These are phyloP conservation scores for Ashinkailepas kermadecensis DNA, from an alignment of 2,888 invertebrate genomes.

Conservation along the genomic window DNA sequence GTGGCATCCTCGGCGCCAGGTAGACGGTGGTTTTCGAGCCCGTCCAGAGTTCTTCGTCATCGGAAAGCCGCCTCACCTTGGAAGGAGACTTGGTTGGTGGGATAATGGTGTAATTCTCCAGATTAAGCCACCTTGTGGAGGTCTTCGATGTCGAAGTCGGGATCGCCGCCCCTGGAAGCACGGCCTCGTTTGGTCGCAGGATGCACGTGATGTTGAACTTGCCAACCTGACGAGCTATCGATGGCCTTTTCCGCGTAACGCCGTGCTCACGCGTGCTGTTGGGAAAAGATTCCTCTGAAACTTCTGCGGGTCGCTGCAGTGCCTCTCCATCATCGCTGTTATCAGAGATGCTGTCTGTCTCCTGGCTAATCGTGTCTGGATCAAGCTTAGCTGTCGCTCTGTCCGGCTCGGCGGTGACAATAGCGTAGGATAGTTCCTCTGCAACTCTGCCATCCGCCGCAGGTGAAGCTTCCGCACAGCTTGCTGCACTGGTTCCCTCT, in stretches of 20 bases:
- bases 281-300: neutral
- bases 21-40: neutral
- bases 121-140: neutral
- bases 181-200: neutral
- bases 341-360: too few relatives aligned
- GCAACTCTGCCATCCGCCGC: too few relatives aligned
- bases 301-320: too few relatives aligned
- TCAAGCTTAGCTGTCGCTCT: too few relatives aligned
- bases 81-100: neutral
- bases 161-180: neutral
- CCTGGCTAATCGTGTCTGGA: too few relatives aligned
- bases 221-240: neutral
- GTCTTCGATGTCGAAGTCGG: neutral
- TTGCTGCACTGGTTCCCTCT: too few relatives aligned
- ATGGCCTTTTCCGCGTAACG: neutral
- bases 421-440: too few relatives aligned
- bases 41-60: neutral
- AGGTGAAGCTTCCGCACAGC: too few relatives aligned
- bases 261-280: neutral
- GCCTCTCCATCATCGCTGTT: too few relatives aligned
- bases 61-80: neutral
- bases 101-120: conserved; percentile 11
- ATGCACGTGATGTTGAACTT: conserved; percentile 6
- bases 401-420: too few relatives aligned
- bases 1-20: neutral